Percentiles rank a stretch among this genome's conserved stretches.
phyloP scores from a whole-genome alignment of 2,888 invertebrate species.

The Hanleya hanleyi region DNA sequence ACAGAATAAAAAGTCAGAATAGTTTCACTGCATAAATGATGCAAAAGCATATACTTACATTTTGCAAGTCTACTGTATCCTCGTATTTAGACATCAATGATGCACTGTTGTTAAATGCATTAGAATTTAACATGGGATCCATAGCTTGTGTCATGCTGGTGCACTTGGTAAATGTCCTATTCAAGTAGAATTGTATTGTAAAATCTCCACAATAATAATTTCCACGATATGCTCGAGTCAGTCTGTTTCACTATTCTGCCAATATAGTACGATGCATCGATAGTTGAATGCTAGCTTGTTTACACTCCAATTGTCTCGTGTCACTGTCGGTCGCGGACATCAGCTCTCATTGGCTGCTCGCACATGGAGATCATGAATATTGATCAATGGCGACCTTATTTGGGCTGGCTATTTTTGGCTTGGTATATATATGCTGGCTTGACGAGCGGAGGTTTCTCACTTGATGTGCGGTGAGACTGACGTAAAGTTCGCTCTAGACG shows the following conservation, averaged over 20 bases:
- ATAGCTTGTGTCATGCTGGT: neutral
- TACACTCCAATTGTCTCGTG: neutral
- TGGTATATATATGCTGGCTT: neutral
- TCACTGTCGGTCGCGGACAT: neutral
- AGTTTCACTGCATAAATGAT: too few species aligned
- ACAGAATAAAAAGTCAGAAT: too few species aligned
- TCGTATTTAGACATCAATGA: slow-evolving; percentile 10
- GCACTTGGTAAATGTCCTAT: neutral
- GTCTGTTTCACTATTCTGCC: neutral
- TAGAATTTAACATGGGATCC: neutral
- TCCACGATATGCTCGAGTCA: neutral
- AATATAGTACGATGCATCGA: neutral
- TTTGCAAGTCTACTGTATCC: slow-evolving; percentile 14
- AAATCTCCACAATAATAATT: neutral
- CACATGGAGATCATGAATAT: neutral
- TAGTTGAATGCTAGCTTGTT: neutral
- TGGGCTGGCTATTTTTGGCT: slow-evolving; percentile 3
- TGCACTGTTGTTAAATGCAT: neutral
- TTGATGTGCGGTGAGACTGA: neutral
- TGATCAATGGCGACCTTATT: neutral
- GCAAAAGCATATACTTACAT: slow-evolving; percentile 11
- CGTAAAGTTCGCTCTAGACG: too few species aligned
- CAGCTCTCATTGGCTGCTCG: neutral
- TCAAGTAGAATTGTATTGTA: neutral
- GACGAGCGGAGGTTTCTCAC: neutral